These are phyloP conservation scores for Timandra comae DNA, from an alignment of 2,888 invertebrate species.

Conservation along the genomic window DNA sequence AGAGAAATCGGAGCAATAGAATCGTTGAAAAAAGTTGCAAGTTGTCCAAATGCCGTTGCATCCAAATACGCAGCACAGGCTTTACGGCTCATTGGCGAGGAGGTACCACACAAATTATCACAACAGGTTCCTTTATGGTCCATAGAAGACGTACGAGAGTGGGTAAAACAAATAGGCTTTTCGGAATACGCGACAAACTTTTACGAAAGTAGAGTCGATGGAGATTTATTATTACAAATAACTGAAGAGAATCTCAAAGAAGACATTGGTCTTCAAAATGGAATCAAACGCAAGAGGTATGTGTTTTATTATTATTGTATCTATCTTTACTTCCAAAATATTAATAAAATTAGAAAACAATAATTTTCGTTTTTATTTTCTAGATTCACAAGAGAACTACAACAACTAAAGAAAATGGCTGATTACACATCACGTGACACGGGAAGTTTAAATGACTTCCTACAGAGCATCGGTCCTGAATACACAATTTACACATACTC, in stretches of 20 bases:
- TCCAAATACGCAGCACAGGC: slow-evolving; percentile 98
- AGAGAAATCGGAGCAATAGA: slow-evolving; percentile 96
- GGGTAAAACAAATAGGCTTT: slow-evolving; percentile 99
- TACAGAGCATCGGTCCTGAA: slow-evolving; percentile 89
- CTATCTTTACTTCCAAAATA: not conserved
- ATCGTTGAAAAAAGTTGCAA: slow-evolving; percentile 95
- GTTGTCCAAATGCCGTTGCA: slow-evolving; percentile 98
- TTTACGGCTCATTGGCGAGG: slow-evolving; percentile 93
- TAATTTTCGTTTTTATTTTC: too few species aligned
- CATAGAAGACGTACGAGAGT: slow-evolving; percentile 95
- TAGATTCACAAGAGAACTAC: slow-evolving; percentile 94
- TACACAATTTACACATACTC: slow-evolving; percentile 97
- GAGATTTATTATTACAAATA: slow-evolving; percentile 94
- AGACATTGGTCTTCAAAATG: slow-evolving; percentile 95
- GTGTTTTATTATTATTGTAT: slow-evolving; percentile 1
- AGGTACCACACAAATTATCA: slow-evolving; percentile 97
- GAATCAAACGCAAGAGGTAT: slow-evolving; percentile 92
- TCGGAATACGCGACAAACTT: slow-evolving; percentile 89
- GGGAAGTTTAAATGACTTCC: slow-evolving; percentile 91
- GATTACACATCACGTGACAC: slow-evolving; percentile 97
- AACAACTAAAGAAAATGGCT: slow-evolving; percentile 95
- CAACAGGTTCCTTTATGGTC: slow-evolving; percentile 99
- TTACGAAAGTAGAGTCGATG: slow-evolving; percentile 94
- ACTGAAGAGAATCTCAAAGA: slow-evolving; percentile 93
- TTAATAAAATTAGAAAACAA: not conserved